A percentile compares a stretch with the other conserved stretches of the same genome.
Evolutionary conservation across 2,888 invertebrate species (phyloP).

Genomic region (Lepas anatifera): DNA sequence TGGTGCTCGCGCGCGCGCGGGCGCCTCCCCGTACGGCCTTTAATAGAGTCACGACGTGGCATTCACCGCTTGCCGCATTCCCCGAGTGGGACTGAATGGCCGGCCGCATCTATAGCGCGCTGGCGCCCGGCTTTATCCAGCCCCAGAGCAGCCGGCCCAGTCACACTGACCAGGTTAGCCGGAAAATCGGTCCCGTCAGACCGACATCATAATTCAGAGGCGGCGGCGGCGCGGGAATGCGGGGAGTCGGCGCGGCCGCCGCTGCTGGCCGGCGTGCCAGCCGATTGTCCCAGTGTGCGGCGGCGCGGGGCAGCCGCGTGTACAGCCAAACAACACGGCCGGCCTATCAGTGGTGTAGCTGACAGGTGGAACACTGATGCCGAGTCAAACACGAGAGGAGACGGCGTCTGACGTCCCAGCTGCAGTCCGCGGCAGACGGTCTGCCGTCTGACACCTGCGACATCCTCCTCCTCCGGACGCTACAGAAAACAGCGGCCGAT

Average conservation of each 20-base stretch:
- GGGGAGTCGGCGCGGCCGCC: neutral
- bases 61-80: neutral
- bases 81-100: neutral
- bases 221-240: neutral
- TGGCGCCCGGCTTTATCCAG: neutral
- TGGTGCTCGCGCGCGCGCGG: neutral
- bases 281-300: neutral
- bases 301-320: no score
- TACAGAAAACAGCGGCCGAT: no score
- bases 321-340: neutral
- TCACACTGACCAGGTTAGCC: neutral
- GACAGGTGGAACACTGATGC: no score
- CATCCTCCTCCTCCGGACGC: no score
- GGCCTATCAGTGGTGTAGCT: no score
- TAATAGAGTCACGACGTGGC: conserved; percentile 8
- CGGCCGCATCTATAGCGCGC: neutral
- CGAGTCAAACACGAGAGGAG: no score
- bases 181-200: neutral
- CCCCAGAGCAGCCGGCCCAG: neutral
- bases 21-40: neutral
- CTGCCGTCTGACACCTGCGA: neutral
- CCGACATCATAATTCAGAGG: conserved; percentile 6
- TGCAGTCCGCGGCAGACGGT: no score
- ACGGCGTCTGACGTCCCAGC: no score
- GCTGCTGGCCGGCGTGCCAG: neutral